Conservation (phyloP, 1,140 invertebrate genomes). For the Drosophila sturtevanti region DNA sequence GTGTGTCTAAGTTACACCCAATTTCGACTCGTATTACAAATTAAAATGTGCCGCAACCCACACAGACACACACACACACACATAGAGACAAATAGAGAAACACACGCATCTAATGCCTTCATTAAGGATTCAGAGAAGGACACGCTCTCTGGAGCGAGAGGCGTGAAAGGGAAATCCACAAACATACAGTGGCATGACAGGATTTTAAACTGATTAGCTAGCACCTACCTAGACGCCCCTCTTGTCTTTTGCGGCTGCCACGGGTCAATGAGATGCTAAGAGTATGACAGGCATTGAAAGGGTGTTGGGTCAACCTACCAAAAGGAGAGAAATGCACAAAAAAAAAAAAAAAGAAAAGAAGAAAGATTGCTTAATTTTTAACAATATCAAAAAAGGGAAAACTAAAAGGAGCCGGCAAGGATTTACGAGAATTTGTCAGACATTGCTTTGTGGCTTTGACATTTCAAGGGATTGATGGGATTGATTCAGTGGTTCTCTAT, state of each 20-base stretch:
- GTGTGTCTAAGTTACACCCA: slow-evolving; percentile 77
- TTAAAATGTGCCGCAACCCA: slow-evolving; percentile 77
- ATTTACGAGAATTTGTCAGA: slow-evolving; percentile 59
- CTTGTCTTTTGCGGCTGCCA: slow-evolving; percentile 50
- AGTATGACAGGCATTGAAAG: slow-evolving; percentile 62
- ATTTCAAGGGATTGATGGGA: slow-evolving; percentile 52
- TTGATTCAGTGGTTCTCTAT: slow-evolving; percentile 17
- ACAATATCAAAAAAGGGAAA: slow-evolving; percentile 42
- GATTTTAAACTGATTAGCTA: slow-evolving; percentile 76
- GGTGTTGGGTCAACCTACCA: slow-evolving; percentile 54
- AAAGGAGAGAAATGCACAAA: slow-evolving; percentile 42
- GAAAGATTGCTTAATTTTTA: slow-evolving; percentile 72
- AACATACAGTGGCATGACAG: slow-evolving; percentile 35
- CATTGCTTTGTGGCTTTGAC: slow-evolving; percentile 68
- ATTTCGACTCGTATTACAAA: slow-evolving; percentile 81
- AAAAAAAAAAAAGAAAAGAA: background rate
- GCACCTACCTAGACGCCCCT: slow-evolving; percentile 27
- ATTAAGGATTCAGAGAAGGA: background rate
- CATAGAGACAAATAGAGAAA: background rate
- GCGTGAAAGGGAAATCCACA: slow-evolving; percentile 20
- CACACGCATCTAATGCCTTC: slow-evolving; percentile 22
- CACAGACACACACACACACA: slow-evolving; percentile 20
- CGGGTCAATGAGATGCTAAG: slow-evolving; percentile 80
- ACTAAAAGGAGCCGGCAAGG: slow-evolving; percentile 35
- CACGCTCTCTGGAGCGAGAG: background rate